Evolutionary conservation across 2,888 invertebrate species (phyloP).

Genomic region (Tuberolachnus salignus): DNA sequence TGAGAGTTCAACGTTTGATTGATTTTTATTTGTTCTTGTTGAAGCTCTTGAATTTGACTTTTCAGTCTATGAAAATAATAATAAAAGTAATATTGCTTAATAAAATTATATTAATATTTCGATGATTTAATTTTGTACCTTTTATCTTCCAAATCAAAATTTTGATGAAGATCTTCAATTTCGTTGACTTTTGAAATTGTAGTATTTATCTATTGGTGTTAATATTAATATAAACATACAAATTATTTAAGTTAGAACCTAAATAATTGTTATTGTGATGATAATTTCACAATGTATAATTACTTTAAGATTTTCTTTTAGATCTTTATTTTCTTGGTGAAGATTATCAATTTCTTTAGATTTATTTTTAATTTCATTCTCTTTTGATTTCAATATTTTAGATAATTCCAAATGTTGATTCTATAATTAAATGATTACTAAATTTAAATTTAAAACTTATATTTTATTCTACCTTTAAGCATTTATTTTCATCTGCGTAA

Average conservation of each 20-base stretch:
- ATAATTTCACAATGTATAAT: not conserved
- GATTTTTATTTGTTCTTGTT: constrained; percentile 47
- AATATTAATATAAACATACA: not conserved
- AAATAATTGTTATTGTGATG: not conserved
- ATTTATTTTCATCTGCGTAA: constrained; percentile 37
- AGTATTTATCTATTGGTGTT: not conserved
- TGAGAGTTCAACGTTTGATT: constrained; percentile 48
- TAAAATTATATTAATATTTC: no score
- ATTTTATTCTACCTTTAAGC: constrained; percentile 21
- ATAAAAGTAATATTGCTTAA: no score
- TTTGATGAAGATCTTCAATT: constrained; percentile 18
- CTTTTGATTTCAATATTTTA: constrained; percentile 34
- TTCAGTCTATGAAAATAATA: constrained; percentile 27
- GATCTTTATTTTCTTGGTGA: constrained; percentile 5
- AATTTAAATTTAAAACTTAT: not conserved
- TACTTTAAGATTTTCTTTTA: constrained; percentile 44
- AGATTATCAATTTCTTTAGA: constrained; percentile 25
- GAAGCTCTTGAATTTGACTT: constrained; percentile 53
- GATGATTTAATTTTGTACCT: constrained; percentile 6
- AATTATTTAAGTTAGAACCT: not conserved
- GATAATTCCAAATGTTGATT: constrained; percentile 33
- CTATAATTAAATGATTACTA: constrained; percentile 20
- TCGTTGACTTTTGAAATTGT: not conserved
- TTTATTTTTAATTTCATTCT: constrained; percentile 27
- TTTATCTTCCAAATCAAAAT: constrained; percentile 31